phyloP scores from a whole-genome alignment of 2,797 vertebrate species.

The Pogoniulus pusillus region DNA sequence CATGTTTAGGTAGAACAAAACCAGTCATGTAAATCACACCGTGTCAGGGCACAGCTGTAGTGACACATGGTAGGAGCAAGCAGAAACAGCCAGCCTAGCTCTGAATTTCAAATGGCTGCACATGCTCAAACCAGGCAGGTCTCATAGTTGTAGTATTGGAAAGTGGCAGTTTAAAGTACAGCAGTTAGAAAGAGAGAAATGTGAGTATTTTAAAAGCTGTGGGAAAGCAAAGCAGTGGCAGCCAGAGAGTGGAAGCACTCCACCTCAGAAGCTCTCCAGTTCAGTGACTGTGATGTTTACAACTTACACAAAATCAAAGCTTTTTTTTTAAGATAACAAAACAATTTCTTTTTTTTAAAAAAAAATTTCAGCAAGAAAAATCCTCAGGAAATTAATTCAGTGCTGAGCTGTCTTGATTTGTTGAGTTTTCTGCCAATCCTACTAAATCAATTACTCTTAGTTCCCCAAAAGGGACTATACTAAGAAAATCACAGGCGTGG shows the following conservation, averaged over 20 bases:
- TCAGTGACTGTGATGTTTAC: not conserved
- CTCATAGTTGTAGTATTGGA: not conserved
- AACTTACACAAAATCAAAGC: not conserved
- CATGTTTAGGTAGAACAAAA: not conserved
- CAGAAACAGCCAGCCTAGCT: not conserved
- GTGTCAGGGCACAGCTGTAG: not conserved
- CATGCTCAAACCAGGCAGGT: not conserved
- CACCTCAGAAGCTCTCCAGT: not conserved
- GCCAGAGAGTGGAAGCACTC: not conserved
- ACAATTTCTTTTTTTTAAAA: not conserved
- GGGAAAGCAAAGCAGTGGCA: not conserved
- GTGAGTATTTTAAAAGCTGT: not conserved
- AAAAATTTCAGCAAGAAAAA: not conserved
- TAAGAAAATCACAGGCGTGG: not conserved
- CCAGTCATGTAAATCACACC: not conserved
- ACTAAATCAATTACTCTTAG: not conserved
- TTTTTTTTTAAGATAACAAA: not conserved
- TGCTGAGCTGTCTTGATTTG: not conserved
- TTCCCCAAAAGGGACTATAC: not conserved
- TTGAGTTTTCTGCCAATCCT: not conserved
- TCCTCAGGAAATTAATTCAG: not conserved
- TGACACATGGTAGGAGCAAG: not conserved
- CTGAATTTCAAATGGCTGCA: not conserved
- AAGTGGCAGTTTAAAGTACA: not conserved
- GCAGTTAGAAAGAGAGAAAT: not conserved